Evolutionary conservation across 2,888 invertebrate genomes (phyloP).

Genomic region (Ochropleura leucogaster): DNA sequence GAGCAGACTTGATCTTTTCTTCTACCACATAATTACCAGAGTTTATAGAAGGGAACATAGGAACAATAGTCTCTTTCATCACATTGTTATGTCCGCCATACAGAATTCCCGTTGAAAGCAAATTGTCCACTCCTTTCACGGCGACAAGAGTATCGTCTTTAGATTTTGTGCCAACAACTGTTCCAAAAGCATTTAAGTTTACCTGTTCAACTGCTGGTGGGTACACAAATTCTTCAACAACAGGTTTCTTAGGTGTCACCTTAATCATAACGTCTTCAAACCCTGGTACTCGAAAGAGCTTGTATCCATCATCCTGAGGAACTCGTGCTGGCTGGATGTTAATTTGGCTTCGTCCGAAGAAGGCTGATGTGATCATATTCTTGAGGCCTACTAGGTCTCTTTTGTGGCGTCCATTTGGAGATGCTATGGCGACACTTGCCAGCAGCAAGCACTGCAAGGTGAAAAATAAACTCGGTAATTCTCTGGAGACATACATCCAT

Average conservation of each 20-base stretch:
- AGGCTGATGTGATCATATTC: constrained; percentile 58
- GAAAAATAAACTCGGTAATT: not conserved
- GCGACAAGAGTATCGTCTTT: constrained; percentile 66
- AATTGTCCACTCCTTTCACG: constrained; percentile 65
- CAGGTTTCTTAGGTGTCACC: constrained; percentile 39
- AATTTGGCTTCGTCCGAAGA: constrained; percentile 60
- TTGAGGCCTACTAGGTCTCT: constrained; percentile 67
- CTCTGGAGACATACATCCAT: not conserved
- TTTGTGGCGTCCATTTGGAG: constrained; percentile 64
- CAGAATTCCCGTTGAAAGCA: constrained; percentile 68
- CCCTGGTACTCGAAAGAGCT: constrained; percentile 69
- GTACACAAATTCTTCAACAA: constrained; percentile 41
- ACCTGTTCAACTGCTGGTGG: constrained; percentile 39
- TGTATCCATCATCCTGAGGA: constrained; percentile 49
- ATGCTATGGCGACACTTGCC: constrained; percentile 59
- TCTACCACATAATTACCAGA: not conserved
- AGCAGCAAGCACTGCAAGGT: constrained; percentile 75
- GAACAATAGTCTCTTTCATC: constrained; percentile 45
- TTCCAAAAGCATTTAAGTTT: constrained; percentile 44
- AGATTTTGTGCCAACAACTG: constrained; percentile 65
- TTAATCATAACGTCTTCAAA: constrained; percentile 68
- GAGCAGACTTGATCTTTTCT: not conserved
- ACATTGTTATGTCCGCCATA: constrained; percentile 46
- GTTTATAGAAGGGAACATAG: constrained; percentile 39
- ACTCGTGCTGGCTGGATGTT: constrained; percentile 32